Conservation (phyloP, 2,113 vertebrate species). For the chimpanzee (Pan troglodytes) region NHGRI_mPanTro3-v2.1_pri NC_072421.2:4600501-4601000, state of each 20-base stretch:
- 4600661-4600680: background rate
- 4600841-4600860: background rate
- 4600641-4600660: background rate
- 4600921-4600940: background rate
- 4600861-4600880: background rate
- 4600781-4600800: background rate
- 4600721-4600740: background rate
- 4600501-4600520: background rate
- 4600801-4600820: background rate
- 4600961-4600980: background rate
- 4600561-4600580: background rate
- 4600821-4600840: background rate
- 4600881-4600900: background rate
- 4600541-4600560: background rate
- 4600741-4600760: too few relatives aligned
- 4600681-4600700: background rate
- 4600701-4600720: background rate
- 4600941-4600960: background rate
- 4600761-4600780: background rate
- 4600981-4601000: background rate
- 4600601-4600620: background rate
- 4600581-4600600: background rate
- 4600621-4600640: background rate
- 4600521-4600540: background rate
- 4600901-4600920: background rate